phyloP scores from a whole-genome alignment of 1,140 invertebrate species.

The Lordiphosa collinella region DNA sequence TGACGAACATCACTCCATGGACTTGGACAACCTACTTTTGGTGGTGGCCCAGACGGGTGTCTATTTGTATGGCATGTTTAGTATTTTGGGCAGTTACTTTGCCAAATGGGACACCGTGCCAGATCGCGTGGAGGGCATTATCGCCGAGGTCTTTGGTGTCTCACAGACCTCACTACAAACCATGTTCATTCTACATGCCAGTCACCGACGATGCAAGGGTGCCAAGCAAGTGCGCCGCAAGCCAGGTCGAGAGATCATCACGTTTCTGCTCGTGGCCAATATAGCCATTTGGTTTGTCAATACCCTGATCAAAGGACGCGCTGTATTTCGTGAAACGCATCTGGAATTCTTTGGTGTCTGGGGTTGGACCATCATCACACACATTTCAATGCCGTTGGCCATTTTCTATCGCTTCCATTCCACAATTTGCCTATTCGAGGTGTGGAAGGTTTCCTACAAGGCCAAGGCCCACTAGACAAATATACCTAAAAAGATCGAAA shows the following conservation, averaged over 20 bases:
- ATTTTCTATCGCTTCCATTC: constrained; percentile 96
- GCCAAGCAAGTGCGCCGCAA: constrained; percentile 84
- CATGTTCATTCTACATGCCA: constrained; percentile 92
- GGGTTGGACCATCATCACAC: constrained; percentile 93
- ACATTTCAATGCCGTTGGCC: constrained; percentile 90
- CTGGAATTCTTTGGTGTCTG: constrained; percentile 89
- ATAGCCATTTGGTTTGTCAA: constrained; percentile 93
- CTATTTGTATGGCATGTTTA: constrained; percentile 93
- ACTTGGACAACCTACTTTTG: constrained; percentile 91
- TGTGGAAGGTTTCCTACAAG: constrained; percentile 97
- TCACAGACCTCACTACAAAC: constrained; percentile 88
- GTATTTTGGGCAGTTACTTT: constrained; percentile 89
- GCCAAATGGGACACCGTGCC: constrained; percentile 82
- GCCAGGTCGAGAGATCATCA: constrained; percentile 90
- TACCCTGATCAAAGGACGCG: constrained; percentile 90
- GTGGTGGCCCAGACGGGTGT: constrained; percentile 93
- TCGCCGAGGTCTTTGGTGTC: constrained; percentile 83
- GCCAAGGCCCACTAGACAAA: constrained; percentile 69
- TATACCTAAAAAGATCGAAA: too few species aligned
- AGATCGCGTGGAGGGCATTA: constrained; percentile 81
- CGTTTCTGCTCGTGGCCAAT: constrained; percentile 90
- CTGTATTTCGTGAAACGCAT: constrained; percentile 89
- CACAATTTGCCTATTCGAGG: constrained; percentile 96
- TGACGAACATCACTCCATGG: constrained; percentile 82
- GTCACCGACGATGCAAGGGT: constrained; percentile 84